A percentile compares a stretch with the other conserved stretches of the same genome.
These are phyloP conservation scores for Drosophila testacea DNA, from an alignment of 2,888 invertebrate genomes.

Conservation along the genomic window DNA sequence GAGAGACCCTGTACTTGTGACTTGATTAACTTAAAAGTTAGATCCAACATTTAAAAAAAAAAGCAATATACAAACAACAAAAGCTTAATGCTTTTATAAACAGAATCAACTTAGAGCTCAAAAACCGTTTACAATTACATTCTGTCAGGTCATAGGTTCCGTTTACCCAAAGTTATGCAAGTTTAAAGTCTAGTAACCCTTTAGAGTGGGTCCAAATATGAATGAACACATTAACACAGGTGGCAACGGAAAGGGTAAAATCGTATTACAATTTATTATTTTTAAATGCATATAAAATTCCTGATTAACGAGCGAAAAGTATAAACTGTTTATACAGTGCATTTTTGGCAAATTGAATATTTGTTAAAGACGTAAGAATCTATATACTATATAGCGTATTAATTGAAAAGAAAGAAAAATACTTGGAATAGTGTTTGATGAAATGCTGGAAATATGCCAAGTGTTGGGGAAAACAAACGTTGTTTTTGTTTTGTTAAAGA, in stretches of 20 bases:
- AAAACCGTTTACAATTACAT: too few relatives aligned
- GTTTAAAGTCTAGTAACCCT: too few relatives aligned
- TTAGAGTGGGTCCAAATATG: too few relatives aligned
- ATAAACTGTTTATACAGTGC: conserved; percentile 2
- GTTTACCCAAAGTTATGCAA: too few relatives aligned
- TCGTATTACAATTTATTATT: background rate
- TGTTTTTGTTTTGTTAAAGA: background rate
- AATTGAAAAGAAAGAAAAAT: conserved; percentile 26
- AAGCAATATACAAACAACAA: too few relatives aligned
- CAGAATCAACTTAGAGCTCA: too few relatives aligned
- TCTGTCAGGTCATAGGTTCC: too few relatives aligned
- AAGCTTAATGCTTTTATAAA: too few relatives aligned
- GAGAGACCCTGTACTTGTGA: too few relatives aligned
- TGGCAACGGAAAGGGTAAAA: background rate
- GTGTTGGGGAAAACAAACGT: conserved; percentile 7
- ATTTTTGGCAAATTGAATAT: conserved; percentile 13
- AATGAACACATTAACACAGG: too few relatives aligned
- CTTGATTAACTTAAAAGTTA: too few relatives aligned
- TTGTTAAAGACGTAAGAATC: conserved; percentile 11
- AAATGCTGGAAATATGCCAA: conserved; percentile 48
- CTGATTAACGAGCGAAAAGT: conserved; percentile 1
- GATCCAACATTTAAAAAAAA: too few relatives aligned
- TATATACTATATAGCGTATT: background rate
- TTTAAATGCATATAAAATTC: conserved; percentile 10
- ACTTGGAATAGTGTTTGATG: conserved; percentile 21